phyloP scores from a whole-genome alignment of 1,140 invertebrate genomes.

The Gryon sp. region DNA sequence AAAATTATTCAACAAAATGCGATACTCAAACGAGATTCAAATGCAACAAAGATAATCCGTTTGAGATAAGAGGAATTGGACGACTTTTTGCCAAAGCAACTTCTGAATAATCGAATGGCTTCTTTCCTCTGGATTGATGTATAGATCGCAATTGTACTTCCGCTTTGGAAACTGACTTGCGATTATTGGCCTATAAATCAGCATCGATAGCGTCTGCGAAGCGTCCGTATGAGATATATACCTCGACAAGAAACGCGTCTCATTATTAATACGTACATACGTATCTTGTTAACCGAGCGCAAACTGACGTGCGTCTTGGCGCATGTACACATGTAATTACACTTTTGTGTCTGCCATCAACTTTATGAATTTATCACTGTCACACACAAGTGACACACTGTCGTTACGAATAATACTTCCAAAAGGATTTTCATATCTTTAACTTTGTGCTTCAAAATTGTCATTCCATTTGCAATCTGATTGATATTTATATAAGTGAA shows the following conservation, averaged over 20 bases:
- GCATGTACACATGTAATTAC: conserved; percentile 55
- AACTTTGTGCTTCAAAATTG: not conserved
- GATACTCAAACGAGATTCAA: conserved; percentile 5
- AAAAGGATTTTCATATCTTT: conserved; percentile 25
- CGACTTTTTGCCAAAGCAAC: not conserved
- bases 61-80: conserved; percentile 20
- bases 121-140: conserved; percentile 35
- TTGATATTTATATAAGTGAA: too few species aligned
- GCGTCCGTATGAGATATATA: conserved; percentile 56
- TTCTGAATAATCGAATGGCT: conserved; percentile 24
- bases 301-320: conserved; percentile 46
- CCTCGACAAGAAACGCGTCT: conserved; percentile 51
- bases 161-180: conserved; percentile 63
- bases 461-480: not conserved
- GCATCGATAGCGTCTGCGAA: conserved; percentile 66
- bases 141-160: conserved; percentile 39
- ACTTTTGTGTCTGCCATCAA: conserved; percentile 41
- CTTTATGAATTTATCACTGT: conserved; percentile 59
- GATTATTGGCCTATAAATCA: conserved; percentile 73
- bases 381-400: conserved; percentile 29
- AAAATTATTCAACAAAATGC: not conserved
- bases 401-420: conserved; percentile 23
- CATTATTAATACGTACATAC: conserved; percentile 65
- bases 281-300: conserved; percentile 62
- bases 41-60: conserved; percentile 22